phyloP scores from a whole-genome alignment of 2,888 invertebrate species.

The Hanleya hanleyi region DNA sequence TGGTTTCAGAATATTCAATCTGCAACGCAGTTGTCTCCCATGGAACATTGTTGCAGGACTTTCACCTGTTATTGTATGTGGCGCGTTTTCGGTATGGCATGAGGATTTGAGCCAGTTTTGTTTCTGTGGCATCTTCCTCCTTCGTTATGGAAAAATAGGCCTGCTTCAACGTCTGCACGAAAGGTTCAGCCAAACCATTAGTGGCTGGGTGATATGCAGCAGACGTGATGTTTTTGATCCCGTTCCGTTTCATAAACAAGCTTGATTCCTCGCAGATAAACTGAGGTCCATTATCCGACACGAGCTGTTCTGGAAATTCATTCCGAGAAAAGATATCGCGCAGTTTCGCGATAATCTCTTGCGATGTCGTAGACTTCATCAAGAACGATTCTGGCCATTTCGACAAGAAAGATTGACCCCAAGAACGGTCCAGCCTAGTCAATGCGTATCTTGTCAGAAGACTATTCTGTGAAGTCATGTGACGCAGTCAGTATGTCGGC shows the following conservation, averaged over 20 bases:
- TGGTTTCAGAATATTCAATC: not conserved
- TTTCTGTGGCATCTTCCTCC: not conserved
- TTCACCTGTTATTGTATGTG: not conserved
- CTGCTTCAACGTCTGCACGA: conserved; percentile 10
- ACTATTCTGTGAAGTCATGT: too few relatives aligned
- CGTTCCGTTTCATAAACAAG: not conserved
- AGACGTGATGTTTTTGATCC: not conserved
- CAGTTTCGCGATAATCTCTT: too few relatives aligned
- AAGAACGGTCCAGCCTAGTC: too few relatives aligned
- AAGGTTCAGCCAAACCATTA: conserved; percentile 11
- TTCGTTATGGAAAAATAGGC: not conserved
- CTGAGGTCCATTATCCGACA: conserved; percentile 6
- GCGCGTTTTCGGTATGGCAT: not conserved
- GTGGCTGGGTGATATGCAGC: conserved; percentile 12
- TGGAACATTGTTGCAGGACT: not conserved
- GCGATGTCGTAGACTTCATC: too few relatives aligned
- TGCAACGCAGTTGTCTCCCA: not conserved
- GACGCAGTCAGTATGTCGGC: too few relatives aligned
- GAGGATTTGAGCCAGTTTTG: not conserved
- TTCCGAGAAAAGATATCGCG: not conserved
- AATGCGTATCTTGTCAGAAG: too few relatives aligned
- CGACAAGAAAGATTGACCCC: too few relatives aligned
- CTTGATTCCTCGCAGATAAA: conserved; percentile 1
- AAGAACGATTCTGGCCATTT: too few relatives aligned
- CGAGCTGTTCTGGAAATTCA: not conserved